A percentile compares a stretch with the other conserved stretches of the same genome.
Conservation (phyloP, 2,888 invertebrate species). For the Melanargia galathea region DNA sequence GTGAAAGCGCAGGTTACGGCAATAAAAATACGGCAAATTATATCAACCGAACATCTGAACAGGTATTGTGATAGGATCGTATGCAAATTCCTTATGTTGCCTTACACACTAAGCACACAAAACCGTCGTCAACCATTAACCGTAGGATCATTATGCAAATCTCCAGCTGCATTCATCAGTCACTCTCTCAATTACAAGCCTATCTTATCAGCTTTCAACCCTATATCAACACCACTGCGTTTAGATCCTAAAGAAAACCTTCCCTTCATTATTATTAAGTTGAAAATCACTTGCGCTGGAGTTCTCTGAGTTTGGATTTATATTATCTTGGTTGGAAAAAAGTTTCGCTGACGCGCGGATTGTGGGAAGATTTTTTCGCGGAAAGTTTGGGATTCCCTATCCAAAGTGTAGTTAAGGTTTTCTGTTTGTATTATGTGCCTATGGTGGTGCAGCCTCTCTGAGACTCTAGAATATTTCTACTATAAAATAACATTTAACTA, state of each 20-base stretch:
- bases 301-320: conserved; percentile 35
- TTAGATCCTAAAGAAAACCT: background rate
- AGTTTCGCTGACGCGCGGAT: conserved; percentile 50
- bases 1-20: no score
- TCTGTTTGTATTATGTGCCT: conserved; percentile 18
- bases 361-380: conserved; percentile 44
- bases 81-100: background rate
- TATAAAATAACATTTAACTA: background rate
- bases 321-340: conserved; percentile 45
- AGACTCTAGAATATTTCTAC: background rate
- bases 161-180: conserved; percentile 57
- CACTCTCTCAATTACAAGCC: conserved; percentile 62
- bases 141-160: conserved; percentile 60
- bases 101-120: conserved; percentile 26
- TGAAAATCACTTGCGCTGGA: conserved; percentile 35
- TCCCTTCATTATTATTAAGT: conserved; percentile 24
- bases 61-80: conserved; percentile 3
- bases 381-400: conserved; percentile 29
- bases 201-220: conserved; percentile 58
- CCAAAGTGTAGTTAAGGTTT: conserved; percentile 19
- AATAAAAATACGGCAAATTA: no score
- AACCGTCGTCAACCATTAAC: conserved; percentile 21
- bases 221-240: conserved; percentile 35
- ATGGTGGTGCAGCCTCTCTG: background rate
- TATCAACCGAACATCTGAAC: no score